Conservation (phyloP, 2,797 vertebrate species). For the Australoheros facetus region DNA sequence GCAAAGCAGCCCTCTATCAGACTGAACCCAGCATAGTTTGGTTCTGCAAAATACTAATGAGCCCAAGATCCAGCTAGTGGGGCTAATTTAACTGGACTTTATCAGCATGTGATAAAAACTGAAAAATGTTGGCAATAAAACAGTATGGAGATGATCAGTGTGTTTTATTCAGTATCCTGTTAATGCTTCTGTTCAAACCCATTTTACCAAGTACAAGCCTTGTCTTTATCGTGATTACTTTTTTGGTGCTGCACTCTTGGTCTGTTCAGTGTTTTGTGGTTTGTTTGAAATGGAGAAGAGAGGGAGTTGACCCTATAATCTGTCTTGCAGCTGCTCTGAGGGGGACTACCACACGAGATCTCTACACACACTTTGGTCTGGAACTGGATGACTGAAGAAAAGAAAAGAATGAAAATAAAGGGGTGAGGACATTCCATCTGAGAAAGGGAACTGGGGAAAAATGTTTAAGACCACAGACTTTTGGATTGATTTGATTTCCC, state of each 20-base stretch:
- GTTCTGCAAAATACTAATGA: background rate
- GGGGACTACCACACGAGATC: constrained; percentile 90
- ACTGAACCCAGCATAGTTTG: background rate
- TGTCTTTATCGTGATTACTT: constrained; percentile 1
- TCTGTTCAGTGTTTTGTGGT: constrained; percentile 48
- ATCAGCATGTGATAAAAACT: no score
- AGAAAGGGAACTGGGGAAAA: background rate
- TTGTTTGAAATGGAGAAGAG: constrained; percentile 56
- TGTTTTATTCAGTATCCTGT: background rate
- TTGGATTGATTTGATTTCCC: background rate
- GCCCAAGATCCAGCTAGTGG: background rate
- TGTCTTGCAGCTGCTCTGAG: constrained; percentile 84
- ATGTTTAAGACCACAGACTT: background rate
- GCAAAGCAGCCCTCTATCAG: background rate
- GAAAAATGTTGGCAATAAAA: background rate
- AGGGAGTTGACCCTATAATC: constrained; percentile 42
- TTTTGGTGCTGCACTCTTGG: constrained; percentile 3
- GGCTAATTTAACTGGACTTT: background rate
- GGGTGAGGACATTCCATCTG: background rate
- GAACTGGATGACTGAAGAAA: constrained; percentile 86
- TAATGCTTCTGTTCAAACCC: background rate
- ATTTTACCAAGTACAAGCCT: background rate
- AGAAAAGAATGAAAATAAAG: constrained; percentile 7
- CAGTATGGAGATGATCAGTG: background rate
- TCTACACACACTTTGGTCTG: constrained; percentile 90